A percentile compares a stretch with the other conserved stretches of the same genome.
Conservation (phyloP, 2,113 vertebrate genomes). For the Heliornis fulica region DNA sequence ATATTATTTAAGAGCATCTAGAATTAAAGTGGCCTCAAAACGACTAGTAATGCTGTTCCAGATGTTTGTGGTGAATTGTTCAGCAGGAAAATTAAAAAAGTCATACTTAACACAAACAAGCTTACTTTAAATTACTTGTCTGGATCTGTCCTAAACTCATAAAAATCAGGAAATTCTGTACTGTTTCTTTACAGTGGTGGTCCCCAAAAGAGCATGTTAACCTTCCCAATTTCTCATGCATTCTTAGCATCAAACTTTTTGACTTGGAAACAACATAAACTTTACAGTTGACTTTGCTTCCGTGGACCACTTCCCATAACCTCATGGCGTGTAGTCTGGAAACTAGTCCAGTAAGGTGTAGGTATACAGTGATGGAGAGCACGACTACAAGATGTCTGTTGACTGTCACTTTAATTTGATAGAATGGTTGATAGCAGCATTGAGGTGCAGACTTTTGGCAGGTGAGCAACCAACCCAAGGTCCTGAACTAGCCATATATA, state of each 20-base stretch:
- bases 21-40: conserved; percentile 15
- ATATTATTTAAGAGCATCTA: conserved; percentile 10
- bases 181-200: not conserved
- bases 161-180: not conserved
- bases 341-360: not conserved
- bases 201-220: not conserved
- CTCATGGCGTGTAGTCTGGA: not conserved
- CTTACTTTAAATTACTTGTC: not conserved
- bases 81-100: conserved; percentile 36
- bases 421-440: not conserved
- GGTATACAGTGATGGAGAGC: not conserved
- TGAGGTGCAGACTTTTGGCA: not conserved
- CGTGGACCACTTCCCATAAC: not conserved
- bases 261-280: not conserved
- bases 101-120: not conserved
- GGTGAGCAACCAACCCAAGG: not conserved
- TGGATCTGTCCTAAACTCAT: not conserved
- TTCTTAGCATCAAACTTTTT: not conserved
- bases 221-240: not conserved
- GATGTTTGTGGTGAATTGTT: conserved; percentile 11
- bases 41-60: conserved; percentile 18
- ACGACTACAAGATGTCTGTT: not conserved
- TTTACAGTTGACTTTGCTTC: not conserved
- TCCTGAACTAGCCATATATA: not conserved
- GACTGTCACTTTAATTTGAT: not conserved